Base-by-base conservation (phyloP, 2,888 invertebrate species). In the Andrena hattorfiana region DNA sequence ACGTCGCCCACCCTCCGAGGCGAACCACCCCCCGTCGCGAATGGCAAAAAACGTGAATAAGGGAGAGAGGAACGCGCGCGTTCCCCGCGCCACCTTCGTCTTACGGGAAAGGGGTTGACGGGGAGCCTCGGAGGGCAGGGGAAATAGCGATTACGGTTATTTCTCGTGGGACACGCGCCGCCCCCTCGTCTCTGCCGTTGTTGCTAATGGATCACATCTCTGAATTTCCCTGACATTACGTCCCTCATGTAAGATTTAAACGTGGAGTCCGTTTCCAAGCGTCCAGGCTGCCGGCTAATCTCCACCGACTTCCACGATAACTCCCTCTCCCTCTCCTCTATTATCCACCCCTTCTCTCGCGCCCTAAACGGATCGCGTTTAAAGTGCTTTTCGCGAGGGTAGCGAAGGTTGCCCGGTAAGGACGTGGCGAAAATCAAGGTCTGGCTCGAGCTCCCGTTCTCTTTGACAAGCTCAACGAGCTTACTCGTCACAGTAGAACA, bases 191-290 rank as follows among this genome's bases (percentile, higher is more conserved):
- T 77, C 73, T 82, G 84, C 84, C 87, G 89, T 89, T 89, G 86
- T 89, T 89, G 89, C 92, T 91, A 91, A 91, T 91, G 91, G 91
- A 91, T 91, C 92, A 89, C 90, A 89, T 92, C 88, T 89, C 91
- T 87, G 92, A 91, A 91, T 92, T 92, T 91, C 91, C 87, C 90
- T 89, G 88, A 86, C 89, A 89, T 91, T 91, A 88, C 88, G 91
- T 90, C 87, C 85, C 89, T 91, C 89, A 89, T 91, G 89, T 88
- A 89, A 91, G 90, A 91, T 91, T 91, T 88, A 90, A 91, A 89
- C 84, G 85, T 74, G 56, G 72, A 88, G 77, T 84, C 81, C 85
- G 79, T 83, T 85, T 76, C 69, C 75, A 66, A 67, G 77, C 69
- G 70, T 76, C 80, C 83, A 84, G 81, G 71, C 81, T 78, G 70